A percentile compares a stretch with the other conserved stretches of the same genome.
Conservation (phyloP, 2,888 invertebrate species). For the Parthenolecanium corni region DNA sequence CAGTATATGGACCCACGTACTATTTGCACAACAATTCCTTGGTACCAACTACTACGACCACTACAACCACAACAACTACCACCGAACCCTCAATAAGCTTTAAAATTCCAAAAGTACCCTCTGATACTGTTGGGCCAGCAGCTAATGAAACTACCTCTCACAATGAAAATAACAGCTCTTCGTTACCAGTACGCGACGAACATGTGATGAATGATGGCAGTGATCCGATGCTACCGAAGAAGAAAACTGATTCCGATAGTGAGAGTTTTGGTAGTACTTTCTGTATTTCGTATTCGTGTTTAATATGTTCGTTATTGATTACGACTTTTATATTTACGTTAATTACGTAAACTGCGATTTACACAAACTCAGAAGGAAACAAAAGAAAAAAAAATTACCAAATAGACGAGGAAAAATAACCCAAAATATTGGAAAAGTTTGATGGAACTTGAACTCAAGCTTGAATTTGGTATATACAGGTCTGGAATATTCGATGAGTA, state of each 20-base stretch:
- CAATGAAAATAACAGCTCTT: background rate
- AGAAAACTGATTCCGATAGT: constrained; percentile 6
- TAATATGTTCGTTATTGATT: constrained; percentile 1
- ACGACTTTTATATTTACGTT: background rate
- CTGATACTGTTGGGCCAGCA: constrained; percentile 30
- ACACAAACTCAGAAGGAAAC: constrained; percentile 1
- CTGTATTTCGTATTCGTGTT: background rate
- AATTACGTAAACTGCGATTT: background rate
- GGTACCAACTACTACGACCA: constrained; percentile 47
- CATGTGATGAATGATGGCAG: constrained; percentile 9
- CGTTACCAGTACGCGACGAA: constrained; percentile 10
- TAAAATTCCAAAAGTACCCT: constrained; percentile 39
- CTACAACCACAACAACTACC: constrained; percentile 34
- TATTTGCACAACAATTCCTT: constrained; percentile 60
- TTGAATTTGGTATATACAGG: no score
- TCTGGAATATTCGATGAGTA: no score
- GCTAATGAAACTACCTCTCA: background rate
- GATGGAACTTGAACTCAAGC: no score
- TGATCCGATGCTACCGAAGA: constrained; percentile 13
- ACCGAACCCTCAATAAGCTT: no score
- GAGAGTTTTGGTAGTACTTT: background rate
- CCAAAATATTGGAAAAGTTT: no score
- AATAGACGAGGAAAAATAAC: background rate
- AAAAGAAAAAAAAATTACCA: background rate
- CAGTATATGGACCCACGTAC: constrained; percentile 64